These are phyloP conservation scores for Nipponacmea schrenckii DNA, from an alignment of 2,888 invertebrate species.

Conservation along the genomic window DNA sequence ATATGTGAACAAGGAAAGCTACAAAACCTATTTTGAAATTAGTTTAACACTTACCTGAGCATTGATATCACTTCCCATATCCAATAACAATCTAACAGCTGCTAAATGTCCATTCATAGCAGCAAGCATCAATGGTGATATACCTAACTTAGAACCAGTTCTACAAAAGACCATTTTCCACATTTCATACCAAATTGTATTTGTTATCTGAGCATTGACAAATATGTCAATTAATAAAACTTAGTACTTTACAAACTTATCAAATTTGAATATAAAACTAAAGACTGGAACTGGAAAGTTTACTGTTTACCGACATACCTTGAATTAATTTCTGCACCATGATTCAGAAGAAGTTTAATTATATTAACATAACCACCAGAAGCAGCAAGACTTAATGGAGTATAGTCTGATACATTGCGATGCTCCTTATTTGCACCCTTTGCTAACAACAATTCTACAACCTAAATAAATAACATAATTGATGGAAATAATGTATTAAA, in stretches of 20 bases:
- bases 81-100: slow-evolving; percentile 91
- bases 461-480: slow-evolving; percentile 64
- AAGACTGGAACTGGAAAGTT: no score
- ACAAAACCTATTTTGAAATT: no score
- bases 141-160: slow-evolving; percentile 92
- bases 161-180: slow-evolving; percentile 49
- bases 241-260: no score
- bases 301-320: no score
- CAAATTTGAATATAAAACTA: slow-evolving; percentile 18
- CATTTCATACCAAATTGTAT: no score
- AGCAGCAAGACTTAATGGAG: slow-evolving; percentile 97
- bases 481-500: neutral
- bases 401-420: slow-evolving; percentile 98
- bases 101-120: slow-evolving; percentile 98
- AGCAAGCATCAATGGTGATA: slow-evolving; percentile 98
- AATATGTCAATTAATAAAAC: no score
- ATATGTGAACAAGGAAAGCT: no score
- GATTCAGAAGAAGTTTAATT: slow-evolving; percentile 89
- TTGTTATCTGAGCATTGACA: no score
- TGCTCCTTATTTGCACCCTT: slow-evolving; percentile 93
- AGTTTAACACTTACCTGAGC: slow-evolving; percentile 75
- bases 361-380: slow-evolving; percentile 99
- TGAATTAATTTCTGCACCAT: slow-evolving; percentile 98
- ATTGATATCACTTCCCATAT: slow-evolving; percentile 99
- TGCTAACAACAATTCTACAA: slow-evolving; percentile 89